Percentiles rank a stretch among this genome's conserved stretches.
Evolutionary conservation across 2,113 vertebrate genomes (phyloP).

Genomic region (Phyllostomus hastatus): DNA sequence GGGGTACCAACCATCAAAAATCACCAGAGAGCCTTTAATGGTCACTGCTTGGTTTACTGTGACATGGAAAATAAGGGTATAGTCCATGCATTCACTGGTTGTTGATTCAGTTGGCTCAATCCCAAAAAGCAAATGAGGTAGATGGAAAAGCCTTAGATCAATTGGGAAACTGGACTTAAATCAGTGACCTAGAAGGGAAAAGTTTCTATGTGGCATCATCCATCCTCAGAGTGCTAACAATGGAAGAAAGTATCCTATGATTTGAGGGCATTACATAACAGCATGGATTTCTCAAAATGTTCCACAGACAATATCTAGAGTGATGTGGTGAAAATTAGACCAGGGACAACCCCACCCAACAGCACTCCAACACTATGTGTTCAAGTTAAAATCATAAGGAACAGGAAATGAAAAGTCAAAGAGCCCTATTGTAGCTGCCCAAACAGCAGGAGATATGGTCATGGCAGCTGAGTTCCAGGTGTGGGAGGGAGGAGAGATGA

Average conservation of each 20-base stretch:
- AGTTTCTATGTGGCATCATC: not conserved
- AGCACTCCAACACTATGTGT: not conserved
- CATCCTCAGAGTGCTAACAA: not conserved
- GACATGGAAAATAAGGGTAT: not conserved
- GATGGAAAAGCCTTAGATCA: not conserved
- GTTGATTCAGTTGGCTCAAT: not conserved
- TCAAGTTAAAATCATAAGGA: not conserved
- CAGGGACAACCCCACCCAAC: not conserved
- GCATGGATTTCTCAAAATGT: not conserved
- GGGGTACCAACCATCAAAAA: not conserved
- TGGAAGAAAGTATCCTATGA: not conserved
- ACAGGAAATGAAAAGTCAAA: not conserved
- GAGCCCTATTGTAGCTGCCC: not conserved
- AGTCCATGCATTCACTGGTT: not conserved
- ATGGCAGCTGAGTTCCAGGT: rapidly evolving
- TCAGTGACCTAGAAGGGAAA: not conserved
- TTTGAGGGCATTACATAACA: not conserved
- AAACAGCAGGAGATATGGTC: not conserved
- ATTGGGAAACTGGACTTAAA: not conserved
- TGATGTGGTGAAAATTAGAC: not conserved
- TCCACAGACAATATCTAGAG: not conserved
- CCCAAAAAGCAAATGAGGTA: not conserved
- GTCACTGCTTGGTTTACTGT: not conserved
- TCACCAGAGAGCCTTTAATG: not conserved
- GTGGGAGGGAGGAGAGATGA: not conserved